Percentiles rank a stretch among this genome's conserved stretches.
These are phyloP conservation scores for Mimumesa dahlbomi DNA, from an alignment of 2,888 invertebrate species.

Conservation along the genomic window DNA sequence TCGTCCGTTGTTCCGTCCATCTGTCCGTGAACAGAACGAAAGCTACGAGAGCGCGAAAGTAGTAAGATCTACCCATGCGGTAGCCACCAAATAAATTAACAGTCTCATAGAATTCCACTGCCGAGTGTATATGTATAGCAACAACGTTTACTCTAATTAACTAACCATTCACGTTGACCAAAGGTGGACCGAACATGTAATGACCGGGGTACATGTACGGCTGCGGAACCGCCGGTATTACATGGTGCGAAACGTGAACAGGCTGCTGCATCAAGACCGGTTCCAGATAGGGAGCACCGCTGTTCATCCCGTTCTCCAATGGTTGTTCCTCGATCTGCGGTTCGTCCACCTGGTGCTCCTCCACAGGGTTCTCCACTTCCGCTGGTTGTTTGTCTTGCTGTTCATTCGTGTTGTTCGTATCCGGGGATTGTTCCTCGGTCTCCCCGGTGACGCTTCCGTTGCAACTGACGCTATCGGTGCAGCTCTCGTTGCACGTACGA, in stretches of 20 bases:
- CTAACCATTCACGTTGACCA: slow-evolving; percentile 82
- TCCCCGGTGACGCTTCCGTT: slow-evolving; percentile 70
- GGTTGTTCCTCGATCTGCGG: slow-evolving; percentile 32
- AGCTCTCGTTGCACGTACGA: slow-evolving; percentile 63
- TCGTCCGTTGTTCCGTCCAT: slow-evolving; percentile 68
- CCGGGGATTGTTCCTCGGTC: slow-evolving; percentile 39
- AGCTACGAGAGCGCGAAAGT: slow-evolving; percentile 45
- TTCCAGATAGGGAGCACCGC: slow-evolving; percentile 49
- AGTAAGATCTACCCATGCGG: slow-evolving; percentile 25
- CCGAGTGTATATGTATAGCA: background rate
- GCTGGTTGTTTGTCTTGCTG: slow-evolving; percentile 33
- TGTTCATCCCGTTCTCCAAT: slow-evolving; percentile 46
- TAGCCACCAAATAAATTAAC: slow-evolving; percentile 28
- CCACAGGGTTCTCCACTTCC: slow-evolving; percentile 23
- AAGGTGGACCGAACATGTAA: slow-evolving; percentile 81
- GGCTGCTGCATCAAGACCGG: slow-evolving; percentile 66
- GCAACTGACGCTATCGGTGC: slow-evolving; percentile 65
- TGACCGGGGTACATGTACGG: slow-evolving; percentile 81
- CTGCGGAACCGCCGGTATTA: slow-evolving; percentile 70
- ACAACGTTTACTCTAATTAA: slow-evolving; percentile 41
- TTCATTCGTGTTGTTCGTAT: slow-evolving; percentile 9
- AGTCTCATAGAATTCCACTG: slow-evolving; percentile 20
- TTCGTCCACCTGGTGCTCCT: slow-evolving; percentile 25
- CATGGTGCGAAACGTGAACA: slow-evolving; percentile 72
- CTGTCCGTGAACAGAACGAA: slow-evolving; percentile 61